Percentiles rank a stretch among this genome's conserved stretches.
Evolutionary conservation across 2,797 vertebrate species (phyloP).

Genomic region (Spatula versicolor): DNA sequence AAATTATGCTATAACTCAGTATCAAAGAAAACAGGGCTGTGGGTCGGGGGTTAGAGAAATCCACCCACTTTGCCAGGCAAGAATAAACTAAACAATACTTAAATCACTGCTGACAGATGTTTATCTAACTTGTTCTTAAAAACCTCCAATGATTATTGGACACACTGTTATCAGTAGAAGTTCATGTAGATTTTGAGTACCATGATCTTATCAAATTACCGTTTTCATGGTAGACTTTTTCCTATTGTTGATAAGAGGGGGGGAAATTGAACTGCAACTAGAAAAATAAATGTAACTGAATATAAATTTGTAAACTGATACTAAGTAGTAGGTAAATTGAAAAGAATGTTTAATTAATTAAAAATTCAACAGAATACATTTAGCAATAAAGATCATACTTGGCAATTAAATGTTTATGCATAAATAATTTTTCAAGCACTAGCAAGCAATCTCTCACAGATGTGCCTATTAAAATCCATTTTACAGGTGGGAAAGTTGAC

Average conservation of each 20-base stretch:
- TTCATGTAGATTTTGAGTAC: background rate
- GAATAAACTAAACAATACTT: background rate
- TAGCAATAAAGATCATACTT: slow-evolving; percentile 7
- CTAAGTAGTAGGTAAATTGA: background rate
- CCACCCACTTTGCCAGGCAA: background rate
- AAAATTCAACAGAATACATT: background rate
- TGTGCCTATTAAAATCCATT: background rate
- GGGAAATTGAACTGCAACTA: slow-evolving; percentile 16
- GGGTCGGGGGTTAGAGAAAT: background rate
- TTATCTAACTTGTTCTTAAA: slow-evolving; percentile 9
- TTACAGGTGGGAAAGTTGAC: slow-evolving; percentile 2
- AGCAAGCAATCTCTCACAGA: background rate
- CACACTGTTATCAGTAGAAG: background rate
- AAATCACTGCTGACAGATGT: background rate
- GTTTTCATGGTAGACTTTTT: slow-evolving; percentile 22
- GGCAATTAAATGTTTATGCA: background rate
- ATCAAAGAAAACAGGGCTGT: background rate
- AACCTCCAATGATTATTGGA: background rate
- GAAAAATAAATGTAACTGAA: slow-evolving; percentile 29
- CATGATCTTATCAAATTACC: slow-evolving; percentile 44
- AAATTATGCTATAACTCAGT: background rate
- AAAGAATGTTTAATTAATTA: background rate
- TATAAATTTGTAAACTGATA: background rate
- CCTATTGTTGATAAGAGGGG: background rate
- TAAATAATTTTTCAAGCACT: background rate